phyloP scores from a whole-genome alignment of 2,888 invertebrate species.

The Agrenia bidenticulata region DNA sequence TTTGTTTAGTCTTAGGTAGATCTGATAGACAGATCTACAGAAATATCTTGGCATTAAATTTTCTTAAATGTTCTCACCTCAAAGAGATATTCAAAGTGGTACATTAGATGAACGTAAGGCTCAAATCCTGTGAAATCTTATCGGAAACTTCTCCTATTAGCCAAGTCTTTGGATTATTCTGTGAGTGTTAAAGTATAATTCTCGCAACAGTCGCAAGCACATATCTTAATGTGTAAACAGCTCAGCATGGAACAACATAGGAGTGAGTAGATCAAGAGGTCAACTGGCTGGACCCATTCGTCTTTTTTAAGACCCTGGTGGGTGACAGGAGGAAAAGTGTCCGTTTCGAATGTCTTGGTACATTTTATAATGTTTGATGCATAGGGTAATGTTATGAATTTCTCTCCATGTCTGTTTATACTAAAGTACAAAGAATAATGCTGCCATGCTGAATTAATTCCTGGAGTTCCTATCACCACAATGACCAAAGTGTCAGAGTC shows the following conservation, averaged over 20 bases:
- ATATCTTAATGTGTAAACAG: constrained; percentile 19
- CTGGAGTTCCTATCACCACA: constrained; percentile 16
- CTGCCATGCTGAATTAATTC: constrained; percentile 30
- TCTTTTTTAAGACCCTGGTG: constrained; percentile 6
- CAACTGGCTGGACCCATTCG: constrained; percentile 6
- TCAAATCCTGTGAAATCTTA: no score
- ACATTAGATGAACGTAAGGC: no score
- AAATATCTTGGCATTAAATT: no score
- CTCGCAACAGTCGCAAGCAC: no score
- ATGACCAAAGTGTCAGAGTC: constrained; percentile 32
- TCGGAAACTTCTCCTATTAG: no score
- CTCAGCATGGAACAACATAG: constrained; percentile 13
- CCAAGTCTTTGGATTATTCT: no score
- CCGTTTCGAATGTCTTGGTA: constrained; percentile 8
- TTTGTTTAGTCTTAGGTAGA: no score
- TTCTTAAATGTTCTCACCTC: no score
- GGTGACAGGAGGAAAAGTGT: constrained; percentile 16
- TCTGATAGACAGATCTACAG: no score
- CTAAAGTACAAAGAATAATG: constrained; percentile 10
- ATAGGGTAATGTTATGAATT: constrained; percentile 18
- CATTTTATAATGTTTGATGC: neutral
- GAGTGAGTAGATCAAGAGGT: constrained; percentile 4
- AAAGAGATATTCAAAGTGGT: no score
- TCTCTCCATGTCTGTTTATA: constrained; percentile 5
- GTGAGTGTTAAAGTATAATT: no score